Percentiles rank a stretch among this genome's conserved stretches.
Evolutionary conservation across 2,797 vertebrate species (phyloP).

Genomic region (Borostomias antarcticus): DNA sequence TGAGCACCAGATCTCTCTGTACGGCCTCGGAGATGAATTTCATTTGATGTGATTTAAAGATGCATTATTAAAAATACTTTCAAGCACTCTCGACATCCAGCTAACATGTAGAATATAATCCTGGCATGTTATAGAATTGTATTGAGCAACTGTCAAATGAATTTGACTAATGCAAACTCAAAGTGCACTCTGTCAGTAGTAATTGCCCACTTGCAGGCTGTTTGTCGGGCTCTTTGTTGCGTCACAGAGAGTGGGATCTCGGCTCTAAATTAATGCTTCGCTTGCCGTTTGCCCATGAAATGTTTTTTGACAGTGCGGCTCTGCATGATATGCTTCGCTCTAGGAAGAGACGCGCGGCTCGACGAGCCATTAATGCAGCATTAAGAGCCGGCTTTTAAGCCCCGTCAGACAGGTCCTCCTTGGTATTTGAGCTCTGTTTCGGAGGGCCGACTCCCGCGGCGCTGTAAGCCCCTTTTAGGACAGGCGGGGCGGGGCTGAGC

Average conservation of each 20-base stretch:
- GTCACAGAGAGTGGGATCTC: conserved; percentile 52
- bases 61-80: conserved; percentile 60
- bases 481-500: conserved; percentile 41
- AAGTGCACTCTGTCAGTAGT: conserved; percentile 61
- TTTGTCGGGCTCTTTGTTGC: conserved; percentile 61
- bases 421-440: conserved; percentile 59
- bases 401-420: conserved; percentile 51
- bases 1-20: conserved; percentile 49
- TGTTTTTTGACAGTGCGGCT: conserved; percentile 60
- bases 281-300: conserved; percentile 58
- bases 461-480: conserved; percentile 24
- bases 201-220: conserved; percentile 63
- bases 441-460: conserved; percentile 60
- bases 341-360: conserved; percentile 38
- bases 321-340: conserved; percentile 59
- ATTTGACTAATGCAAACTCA: conserved; percentile 61
- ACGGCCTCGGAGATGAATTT: conserved; percentile 54
- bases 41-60: conserved; percentile 65
- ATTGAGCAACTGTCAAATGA: conserved; percentile 64
- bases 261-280: conserved; percentile 59
- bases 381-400: conserved; percentile 65
- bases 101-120: conserved; percentile 52
- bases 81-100: conserved; percentile 50
- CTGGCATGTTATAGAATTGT: conserved; percentile 54
- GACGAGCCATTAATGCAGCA: conserved; percentile 45